Base-by-base conservation (phyloP, 30 jellyfish, hydroid and myxozoan genomes). In the Catostylus mosaicus region DNA sequence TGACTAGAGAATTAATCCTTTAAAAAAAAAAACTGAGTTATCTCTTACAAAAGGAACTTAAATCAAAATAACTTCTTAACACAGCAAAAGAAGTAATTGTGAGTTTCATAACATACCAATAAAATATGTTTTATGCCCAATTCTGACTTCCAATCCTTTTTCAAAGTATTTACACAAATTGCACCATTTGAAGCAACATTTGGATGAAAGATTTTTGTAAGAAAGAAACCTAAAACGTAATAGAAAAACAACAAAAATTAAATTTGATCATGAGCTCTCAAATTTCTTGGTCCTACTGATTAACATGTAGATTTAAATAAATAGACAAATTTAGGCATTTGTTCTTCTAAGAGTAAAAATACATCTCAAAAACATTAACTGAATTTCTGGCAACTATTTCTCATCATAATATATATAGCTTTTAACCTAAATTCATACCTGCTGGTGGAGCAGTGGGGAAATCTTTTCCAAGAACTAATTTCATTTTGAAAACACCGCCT, bases 401-500 rank as follows among this genome's bases (percentile, higher is more conserved):
- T n/a, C n/a, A n/a, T n/a, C n/a, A n/a, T n/a, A n/a, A n/a, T n/a
- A n/a, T n/a, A n/a, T n/a, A n/a, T n/a, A n/a, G n/a, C n/a, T n/a
- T n/a, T n/a, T n/a, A n/a, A n/a, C n/a, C n/a, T n/a, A n/a, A 43
- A 32, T 1, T 12, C 69, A n/a, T 57, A 93, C 99, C 99, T 73
- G 89, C 84, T 16, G 99, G 99, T 3, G 99, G 99, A 19, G 94
- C 86, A 2, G 95, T 77, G 20, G 99, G 99, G 47, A 75, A 94
- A 82, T 94, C 99, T 64, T 88, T 94, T 6, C 97, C 99, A 48
- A 94, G 90, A 11, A 94, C 97, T 22, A 94, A 57, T 69, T 94
- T 94, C 99, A 94, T 94, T 88, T 83, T 94, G 82, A 94, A 94
- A 33, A 88, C 10, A 5, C 99, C 99, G 32, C 97, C 99, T 84